A percentile compares a stretch with the other conserved stretches of the same genome.
Conservation (phyloP, 2,113 vertebrate species). For the Chinchilla lanigera region DNA sequence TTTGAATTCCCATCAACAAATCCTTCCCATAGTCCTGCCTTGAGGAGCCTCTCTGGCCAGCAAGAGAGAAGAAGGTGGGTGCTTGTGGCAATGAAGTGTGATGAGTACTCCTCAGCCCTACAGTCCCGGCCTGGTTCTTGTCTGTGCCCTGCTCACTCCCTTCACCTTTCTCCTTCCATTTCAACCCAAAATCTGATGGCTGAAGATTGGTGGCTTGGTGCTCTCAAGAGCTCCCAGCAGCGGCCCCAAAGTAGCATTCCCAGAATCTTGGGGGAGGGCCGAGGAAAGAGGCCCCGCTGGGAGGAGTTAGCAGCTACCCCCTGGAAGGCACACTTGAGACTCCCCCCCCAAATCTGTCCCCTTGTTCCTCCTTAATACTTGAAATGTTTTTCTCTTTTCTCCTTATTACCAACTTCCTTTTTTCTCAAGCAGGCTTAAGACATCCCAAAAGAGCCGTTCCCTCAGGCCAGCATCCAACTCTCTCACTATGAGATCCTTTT, state of each 20-base stretch:
- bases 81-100: rapidly evolving
- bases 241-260: background rate
- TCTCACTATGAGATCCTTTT: background rate
- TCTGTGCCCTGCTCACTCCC: background rate
- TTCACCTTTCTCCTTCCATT: background rate
- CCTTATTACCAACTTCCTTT: background rate
- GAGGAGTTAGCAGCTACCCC: background rate
- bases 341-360: background rate
- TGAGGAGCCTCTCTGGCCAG: background rate
- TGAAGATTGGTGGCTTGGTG: background rate
- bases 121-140: too few relatives aligned
- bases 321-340: background rate
- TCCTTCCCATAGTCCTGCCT: background rate
- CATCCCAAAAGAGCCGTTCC: background rate
- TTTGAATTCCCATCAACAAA: conserved; percentile 7
- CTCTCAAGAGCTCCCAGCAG: background rate
- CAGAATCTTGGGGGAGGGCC: background rate
- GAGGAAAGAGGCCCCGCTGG: background rate
- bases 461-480: background rate
- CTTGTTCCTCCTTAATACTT: background rate
- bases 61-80: background rate
- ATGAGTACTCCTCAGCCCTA: background rate
- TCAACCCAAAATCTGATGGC: background rate
- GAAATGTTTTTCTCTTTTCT: background rate
- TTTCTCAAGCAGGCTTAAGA: background rate